Base-by-base conservation (phyloP, 1,140 invertebrate species). In the Pseudachorutes palmiensis region DNA sequence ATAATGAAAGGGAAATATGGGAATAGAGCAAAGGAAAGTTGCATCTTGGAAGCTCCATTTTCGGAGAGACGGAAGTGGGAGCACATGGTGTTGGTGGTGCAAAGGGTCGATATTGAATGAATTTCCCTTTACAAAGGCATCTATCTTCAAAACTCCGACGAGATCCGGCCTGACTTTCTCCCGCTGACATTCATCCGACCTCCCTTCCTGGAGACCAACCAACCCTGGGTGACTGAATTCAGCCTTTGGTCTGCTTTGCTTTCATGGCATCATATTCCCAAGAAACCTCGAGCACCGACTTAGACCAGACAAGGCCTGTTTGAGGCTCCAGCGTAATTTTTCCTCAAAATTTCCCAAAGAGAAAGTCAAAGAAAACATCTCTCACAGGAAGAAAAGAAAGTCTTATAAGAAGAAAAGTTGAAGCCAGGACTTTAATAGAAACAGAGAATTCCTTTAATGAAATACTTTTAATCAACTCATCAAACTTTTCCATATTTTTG, bases 91-190 rank as follows among this genome's bases (percentile, higher is more conserved):
- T 9, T 41, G 5, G 36, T 9, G 36, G 19, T 9, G 36, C 5
- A 41, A 41, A 24, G 41, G 64, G 64, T 65, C 64, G 64, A 65
- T 65, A 65, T 31, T 65, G 64, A 65, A 65, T 55, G 64, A 65
- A 65, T 57, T 41, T 41, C 36, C 19, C 36, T n/a, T n/a, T n/a
- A n/a, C n/a, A n/a, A n/a, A n/a, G n/a, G n/a, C n/a, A n/a, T n/a
- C n/a, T n/a, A n/a, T n/a, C n/a, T n/a, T n/a, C 36, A 41, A 41
- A 41, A 41, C 36, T 19, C 36, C 36, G 24, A 55, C n/a, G 24
- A 26, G 24, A 55, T 14, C 3, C 51, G 24, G 9, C 51, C 51
- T 14, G 9, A 9, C 24, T 55, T n/a, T n/a, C n/a, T n/a, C n/a
- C n/a, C 51, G 5, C 51, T 5, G 19, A 41, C 36, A 41, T 19